Evolutionary conservation across 2,888 invertebrate genomes (phyloP).

Genomic region (Synergus itoensis): DNA sequence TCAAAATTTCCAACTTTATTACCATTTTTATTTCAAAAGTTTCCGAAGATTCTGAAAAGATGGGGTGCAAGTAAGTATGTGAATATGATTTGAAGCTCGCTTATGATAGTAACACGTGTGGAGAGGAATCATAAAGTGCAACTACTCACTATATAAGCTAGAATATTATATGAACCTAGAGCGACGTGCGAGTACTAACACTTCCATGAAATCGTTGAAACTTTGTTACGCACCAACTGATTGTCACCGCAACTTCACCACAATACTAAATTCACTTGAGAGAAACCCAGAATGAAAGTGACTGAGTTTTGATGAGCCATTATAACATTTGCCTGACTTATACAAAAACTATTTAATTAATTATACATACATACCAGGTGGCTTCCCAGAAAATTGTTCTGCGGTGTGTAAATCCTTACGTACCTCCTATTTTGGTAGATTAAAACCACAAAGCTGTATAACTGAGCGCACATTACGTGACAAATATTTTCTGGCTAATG

Average conservation of each 20-base stretch:
- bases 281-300: slow-evolving; percentile 18
- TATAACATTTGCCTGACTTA: not conserved
- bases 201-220: slow-evolving; percentile 8
- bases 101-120: not conserved
- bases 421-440: not conserved
- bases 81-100: not conserved
- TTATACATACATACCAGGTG: not conserved
- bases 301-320: not conserved
- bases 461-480: not conserved
- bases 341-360: slow-evolving; percentile 13
- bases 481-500: not conserved
- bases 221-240: slow-evolving; percentile 23
- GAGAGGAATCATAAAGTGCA: not conserved
- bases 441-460: not conserved
- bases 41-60: not conserved
- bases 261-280: slow-evolving; percentile 13
- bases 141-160: slow-evolving; percentile 6
- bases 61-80: not conserved
- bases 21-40: not conserved
- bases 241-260: slow-evolving; percentile 22
- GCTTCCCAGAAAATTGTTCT: not conserved
- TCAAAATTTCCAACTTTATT: not conserved
- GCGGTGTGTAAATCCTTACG: not conserved
- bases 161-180: slow-evolving; percentile 9
- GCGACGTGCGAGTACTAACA: slow-evolving; percentile 13